These are phyloP conservation scores for Acropora yongei DNA, from an alignment of 64 coral and sea anemone species.

Conservation along the genomic window DNA sequence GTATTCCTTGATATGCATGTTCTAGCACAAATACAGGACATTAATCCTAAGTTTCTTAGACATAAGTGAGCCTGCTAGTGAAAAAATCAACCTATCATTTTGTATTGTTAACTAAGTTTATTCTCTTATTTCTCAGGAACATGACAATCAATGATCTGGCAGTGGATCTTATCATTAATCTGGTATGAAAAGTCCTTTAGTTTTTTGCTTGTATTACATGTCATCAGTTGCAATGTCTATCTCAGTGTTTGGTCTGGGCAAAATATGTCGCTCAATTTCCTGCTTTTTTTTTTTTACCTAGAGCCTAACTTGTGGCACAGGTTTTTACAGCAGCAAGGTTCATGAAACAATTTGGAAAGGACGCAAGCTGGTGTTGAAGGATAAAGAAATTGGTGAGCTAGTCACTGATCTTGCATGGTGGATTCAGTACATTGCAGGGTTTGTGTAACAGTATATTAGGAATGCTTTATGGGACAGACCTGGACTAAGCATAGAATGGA, in stretches of 20 bases:
- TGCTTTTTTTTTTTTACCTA: background rate
- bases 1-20: no score
- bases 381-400: slow-evolving; percentile 77
- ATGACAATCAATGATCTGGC: slow-evolving; percentile 86
- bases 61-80: no score
- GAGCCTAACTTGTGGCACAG: slow-evolving; percentile 91
- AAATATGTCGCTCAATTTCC: background rate
- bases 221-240: no score
- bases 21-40: no score
- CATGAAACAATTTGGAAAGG: slow-evolving; percentile 86
- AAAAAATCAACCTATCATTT: no score
- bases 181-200: slow-evolving; percentile 47
- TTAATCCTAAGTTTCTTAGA: no score
- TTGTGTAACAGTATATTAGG: no score
- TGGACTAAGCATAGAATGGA: no score
- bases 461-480: background rate
- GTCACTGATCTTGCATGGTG: background rate
- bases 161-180: slow-evolving; percentile 82
- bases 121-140: slow-evolving; percentile 48
- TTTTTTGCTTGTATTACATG: background rate
- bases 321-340: slow-evolving; percentile 90
- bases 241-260: no score
- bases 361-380: slow-evolving; percentile 78
- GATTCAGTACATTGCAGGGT: no score
- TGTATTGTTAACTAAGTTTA: background rate